Evolutionary conservation across 2,797 vertebrate species (phyloP).

Genomic region (Trematomus bernacchii): DNA sequence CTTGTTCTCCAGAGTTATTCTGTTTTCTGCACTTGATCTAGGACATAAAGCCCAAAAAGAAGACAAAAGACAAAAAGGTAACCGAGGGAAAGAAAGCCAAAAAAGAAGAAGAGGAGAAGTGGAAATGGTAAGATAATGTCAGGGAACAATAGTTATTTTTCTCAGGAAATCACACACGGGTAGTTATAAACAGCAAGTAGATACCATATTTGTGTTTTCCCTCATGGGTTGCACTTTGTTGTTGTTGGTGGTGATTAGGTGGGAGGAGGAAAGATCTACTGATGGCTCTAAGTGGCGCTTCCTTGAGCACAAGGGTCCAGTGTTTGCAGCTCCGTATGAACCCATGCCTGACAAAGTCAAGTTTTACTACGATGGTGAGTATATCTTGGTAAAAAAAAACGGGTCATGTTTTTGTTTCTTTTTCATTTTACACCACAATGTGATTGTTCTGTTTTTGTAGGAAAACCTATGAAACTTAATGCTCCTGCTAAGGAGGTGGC

Average conservation of each 20-base stretch:
- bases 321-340: slow-evolving; percentile 94
- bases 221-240: slow-evolving; percentile 16
- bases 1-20: slow-evolving; percentile 10
- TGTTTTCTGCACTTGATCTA: slow-evolving; percentile 58
- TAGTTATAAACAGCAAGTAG: neutral
- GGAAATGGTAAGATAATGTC: slow-evolving; percentile 90
- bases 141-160: slow-evolving; percentile 22
- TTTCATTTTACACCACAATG: neutral
- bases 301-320: slow-evolving; percentile 96
- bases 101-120: slow-evolving; percentile 96
- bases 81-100: slow-evolving; percentile 91
- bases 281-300: slow-evolving; percentile 98
- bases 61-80: slow-evolving; percentile 90
- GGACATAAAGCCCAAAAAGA: slow-evolving; percentile 93
- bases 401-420: too few relatives aligned
- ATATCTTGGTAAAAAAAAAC: neutral
- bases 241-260: slow-evolving; percentile 82
- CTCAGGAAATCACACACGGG: slow-evolving; percentile 19
- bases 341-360: slow-evolving; percentile 92
- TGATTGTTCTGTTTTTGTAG: slow-evolving; percentile 70
- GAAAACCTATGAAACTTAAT: slow-evolving; percentile 92
- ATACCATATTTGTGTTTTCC: slow-evolving; percentile 9
- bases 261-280: slow-evolving; percentile 95
- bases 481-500: slow-evolving; percentile 94
- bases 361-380: slow-evolving; percentile 95